Evolutionary conservation across 2,797 vertebrate genomes (phyloP).

Genomic region (Melanogrammus aeglefinus): DNA sequence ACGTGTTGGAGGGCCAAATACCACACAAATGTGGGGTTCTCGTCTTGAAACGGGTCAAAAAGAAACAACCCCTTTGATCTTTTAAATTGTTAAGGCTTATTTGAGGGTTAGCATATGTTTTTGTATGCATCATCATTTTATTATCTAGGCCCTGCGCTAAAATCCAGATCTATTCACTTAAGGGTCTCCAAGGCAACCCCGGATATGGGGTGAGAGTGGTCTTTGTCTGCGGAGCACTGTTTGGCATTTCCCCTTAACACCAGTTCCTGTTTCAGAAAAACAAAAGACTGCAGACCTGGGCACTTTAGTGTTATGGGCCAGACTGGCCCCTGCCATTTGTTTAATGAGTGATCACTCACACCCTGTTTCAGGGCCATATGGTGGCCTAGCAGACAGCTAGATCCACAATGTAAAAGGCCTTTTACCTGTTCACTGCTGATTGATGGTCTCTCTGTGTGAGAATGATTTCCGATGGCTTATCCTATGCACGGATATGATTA

Average conservation of each 20-base stretch:
- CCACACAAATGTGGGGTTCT: slow-evolving; percentile 24
- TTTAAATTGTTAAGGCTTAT: neutral
- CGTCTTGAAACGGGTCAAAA: neutral
- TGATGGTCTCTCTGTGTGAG: slow-evolving; percentile 22
- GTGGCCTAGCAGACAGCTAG: slow-evolving; percentile 40
- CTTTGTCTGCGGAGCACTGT: slow-evolving; percentile 65
- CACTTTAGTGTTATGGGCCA: slow-evolving; percentile 58
- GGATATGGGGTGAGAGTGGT: slow-evolving; percentile 58
- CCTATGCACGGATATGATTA: slow-evolving; percentile 24
- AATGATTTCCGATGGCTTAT: slow-evolving; percentile 7
- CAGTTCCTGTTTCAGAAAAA: slow-evolving; percentile 66
- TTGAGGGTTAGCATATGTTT: neutral
- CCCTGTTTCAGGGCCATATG: slow-evolving; percentile 68
- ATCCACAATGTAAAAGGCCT: slow-evolving; percentile 27
- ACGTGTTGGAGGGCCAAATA: slow-evolving; percentile 24
- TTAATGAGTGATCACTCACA: slow-evolving; percentile 69
- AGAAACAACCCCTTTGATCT: neutral
- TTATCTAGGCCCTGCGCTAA: slow-evolving; percentile 20
- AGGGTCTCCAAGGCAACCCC: slow-evolving; percentile 62
- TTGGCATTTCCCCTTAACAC: slow-evolving; percentile 68
- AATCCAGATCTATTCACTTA: slow-evolving; percentile 15
- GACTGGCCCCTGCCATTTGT: slow-evolving; percentile 66
- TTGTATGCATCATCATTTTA: neutral
- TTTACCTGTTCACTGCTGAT: slow-evolving; percentile 44
- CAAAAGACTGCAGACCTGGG: slow-evolving; percentile 51